Percentiles rank a stretch among this genome's conserved stretches.
phyloP scores from a whole-genome alignment of 1,140 invertebrate species.

The Penaeus japonicus region DNA sequence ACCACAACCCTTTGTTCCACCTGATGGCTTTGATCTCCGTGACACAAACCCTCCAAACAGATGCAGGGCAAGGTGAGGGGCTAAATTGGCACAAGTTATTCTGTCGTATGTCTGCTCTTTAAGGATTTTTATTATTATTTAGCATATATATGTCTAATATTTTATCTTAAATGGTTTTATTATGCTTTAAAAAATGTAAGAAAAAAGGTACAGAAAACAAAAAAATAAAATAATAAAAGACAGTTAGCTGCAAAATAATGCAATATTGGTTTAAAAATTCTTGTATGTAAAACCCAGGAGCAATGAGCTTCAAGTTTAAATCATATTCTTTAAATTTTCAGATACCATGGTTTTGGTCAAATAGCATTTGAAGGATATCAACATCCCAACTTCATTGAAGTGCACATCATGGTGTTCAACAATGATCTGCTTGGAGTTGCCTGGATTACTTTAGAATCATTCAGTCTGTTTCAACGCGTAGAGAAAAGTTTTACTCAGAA shows the following conservation, averaged over 20 bases:
- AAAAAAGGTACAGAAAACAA: too few species aligned
- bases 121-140: too few species aligned
- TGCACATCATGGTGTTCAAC: constrained; percentile 19
- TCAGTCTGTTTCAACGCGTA: constrained; percentile 16
- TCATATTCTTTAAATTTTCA: constrained; percentile 15
- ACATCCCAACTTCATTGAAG: neutral
- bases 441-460: constrained; percentile 3
- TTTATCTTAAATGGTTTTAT: too few species aligned
- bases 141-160: too few species aligned
- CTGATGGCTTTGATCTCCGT: neutral
- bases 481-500: neutral
- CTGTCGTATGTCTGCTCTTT: too few species aligned
- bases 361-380: constrained; percentile 1
- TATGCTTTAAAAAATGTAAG: too few species aligned
- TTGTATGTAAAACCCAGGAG: neutral
- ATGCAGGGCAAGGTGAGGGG: constrained; percentile 20
- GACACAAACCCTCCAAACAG: neutral
- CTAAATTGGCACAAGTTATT: too few species aligned
- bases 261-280: neutral
- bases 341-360: constrained; percentile 40
- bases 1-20: neutral
- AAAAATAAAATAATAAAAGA: too few species aligned
- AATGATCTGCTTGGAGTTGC: constrained; percentile 30
- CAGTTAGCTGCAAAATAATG: neutral
- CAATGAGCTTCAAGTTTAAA: neutral